phyloP scores from a whole-genome alignment of 2,888 invertebrate genomes.

The Apoderus coryli region DNA sequence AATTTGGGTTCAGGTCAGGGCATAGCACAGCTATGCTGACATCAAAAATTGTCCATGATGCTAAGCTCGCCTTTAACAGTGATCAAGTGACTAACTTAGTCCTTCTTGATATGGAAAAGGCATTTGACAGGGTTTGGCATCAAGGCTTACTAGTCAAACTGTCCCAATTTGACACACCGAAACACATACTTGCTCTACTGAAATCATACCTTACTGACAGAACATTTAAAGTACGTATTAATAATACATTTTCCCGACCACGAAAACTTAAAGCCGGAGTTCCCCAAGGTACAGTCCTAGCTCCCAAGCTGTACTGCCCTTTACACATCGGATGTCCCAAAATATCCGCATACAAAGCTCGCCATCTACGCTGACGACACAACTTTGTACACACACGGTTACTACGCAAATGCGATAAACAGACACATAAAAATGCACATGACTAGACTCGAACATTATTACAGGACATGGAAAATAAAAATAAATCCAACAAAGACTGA shows the following conservation, averaged over 20 bases:
- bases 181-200: neutral
- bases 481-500: neutral
- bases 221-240: neutral
- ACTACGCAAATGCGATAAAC: no score
- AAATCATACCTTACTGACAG: neutral
- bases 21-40: neutral
- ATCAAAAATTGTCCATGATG: neutral
- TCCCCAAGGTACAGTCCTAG: constrained; percentile 1
- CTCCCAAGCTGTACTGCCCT: neutral
- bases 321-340: neutral
- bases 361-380: neutral
- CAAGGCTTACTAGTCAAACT: neutral
- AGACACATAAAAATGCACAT: no score
- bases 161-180: neutral
- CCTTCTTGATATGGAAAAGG: neutral
- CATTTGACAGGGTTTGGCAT: constrained; percentile 1
- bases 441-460: neutral
- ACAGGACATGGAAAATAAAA: neutral
- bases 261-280: neutral
- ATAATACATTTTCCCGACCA: neutral
- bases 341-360: constrained; percentile 1
- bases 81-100: neutral
- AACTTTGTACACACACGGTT: no score
- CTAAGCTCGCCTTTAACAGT: neutral
- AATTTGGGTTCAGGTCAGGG: neutral